Percentiles rank a stretch among this genome's conserved stretches.
Evolutionary conservation across 2,888 invertebrate genomes (phyloP).

Genomic region (Panzeria rudis): DNA sequence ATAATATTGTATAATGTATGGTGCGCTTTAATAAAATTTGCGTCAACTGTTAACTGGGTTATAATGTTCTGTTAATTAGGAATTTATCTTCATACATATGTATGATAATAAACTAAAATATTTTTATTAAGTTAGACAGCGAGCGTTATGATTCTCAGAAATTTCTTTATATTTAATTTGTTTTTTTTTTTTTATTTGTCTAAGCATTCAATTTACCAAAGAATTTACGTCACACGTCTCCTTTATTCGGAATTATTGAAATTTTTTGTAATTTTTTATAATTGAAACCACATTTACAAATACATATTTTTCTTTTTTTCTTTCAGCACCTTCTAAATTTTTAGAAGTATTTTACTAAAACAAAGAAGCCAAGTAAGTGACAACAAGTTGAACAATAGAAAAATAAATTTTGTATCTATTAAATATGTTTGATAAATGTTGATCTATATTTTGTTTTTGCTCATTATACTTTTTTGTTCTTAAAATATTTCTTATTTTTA

Average conservation of each 20-base stretch:
- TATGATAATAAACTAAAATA: no score
- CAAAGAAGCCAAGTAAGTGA: conserved; percentile 10
- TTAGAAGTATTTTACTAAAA: conserved; percentile 1
- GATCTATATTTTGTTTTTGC: background rate
- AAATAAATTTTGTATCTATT: background rate
- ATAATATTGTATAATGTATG: no score
- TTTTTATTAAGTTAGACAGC: background rate
- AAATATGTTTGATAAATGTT: no score
- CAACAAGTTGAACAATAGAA: conserved; percentile 9
- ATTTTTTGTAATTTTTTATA: conserved; percentile 31
- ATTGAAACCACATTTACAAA: conserved; percentile 33
- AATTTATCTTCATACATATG: no score
- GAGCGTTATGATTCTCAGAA: background rate
- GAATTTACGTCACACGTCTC: background rate
- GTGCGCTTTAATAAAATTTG: no score
- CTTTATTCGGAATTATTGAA: conserved; percentile 2
- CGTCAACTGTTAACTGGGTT: no score
- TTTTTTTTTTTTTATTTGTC: background rate
- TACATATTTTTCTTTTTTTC: background rate
- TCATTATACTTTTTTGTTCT: background rate
- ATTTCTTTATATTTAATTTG: background rate
- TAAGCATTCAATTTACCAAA: background rate
- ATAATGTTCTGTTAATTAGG: no score
- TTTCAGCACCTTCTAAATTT: conserved; percentile 2
- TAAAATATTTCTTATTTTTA: conserved; percentile 30